phyloP scores from a whole-genome alignment of 2,888 invertebrate genomes.

The Phragmatobia fuliginosa region DNA sequence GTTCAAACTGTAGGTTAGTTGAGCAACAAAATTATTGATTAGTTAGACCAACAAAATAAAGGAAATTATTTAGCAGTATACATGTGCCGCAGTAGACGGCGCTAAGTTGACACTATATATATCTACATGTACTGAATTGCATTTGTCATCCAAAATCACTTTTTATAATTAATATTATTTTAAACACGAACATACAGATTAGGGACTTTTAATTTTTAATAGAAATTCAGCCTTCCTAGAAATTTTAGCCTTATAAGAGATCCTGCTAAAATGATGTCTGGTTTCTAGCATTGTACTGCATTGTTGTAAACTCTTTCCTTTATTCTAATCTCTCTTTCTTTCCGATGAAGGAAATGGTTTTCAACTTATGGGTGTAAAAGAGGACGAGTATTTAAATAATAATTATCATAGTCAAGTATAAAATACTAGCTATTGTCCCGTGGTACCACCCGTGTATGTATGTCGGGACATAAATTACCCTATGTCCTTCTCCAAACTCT shows the following conservation, averaged over 20 bases:
- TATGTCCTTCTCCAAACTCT: no score
- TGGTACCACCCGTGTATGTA: no score
- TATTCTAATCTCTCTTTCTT: not conserved
- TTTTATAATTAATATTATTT: not conserved
- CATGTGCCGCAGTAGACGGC: no score
- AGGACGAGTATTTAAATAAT: not conserved
- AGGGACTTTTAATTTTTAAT: not conserved
- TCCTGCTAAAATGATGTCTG: not conserved
- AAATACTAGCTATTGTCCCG: no score
- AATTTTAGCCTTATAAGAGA: not conserved
- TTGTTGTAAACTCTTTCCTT: not conserved
- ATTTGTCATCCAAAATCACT: no score
- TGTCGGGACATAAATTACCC: no score
- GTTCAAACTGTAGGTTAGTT: not conserved
- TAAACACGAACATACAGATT: not conserved
- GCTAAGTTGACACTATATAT: no score
- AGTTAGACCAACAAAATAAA: not conserved
- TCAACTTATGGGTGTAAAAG: not conserved
- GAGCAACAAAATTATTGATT: not conserved
- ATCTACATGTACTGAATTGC: no score
- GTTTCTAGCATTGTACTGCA: not conserved
- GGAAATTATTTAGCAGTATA: no score
- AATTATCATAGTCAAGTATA: no score
- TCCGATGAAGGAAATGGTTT: not conserved
- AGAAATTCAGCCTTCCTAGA: not conserved